Conservation (phyloP, 2,113 vertebrate genomes). For the Spheniscus mendiculus region DNA sequence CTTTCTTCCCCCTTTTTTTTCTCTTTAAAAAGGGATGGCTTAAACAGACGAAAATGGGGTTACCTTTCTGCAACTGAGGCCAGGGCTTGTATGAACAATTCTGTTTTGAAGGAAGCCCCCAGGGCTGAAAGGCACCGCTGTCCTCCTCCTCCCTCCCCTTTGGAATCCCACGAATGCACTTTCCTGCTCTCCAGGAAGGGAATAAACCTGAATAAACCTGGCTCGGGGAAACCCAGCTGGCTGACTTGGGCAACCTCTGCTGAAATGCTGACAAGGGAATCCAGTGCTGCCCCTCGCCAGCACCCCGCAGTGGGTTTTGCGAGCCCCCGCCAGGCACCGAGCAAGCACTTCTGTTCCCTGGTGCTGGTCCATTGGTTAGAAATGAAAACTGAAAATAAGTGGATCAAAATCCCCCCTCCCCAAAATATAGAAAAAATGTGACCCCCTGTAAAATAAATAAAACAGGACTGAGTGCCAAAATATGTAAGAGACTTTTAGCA, state of each 20-base stretch:
- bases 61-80: background rate
- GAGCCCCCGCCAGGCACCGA: background rate
- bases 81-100: background rate
- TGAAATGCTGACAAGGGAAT: background rate
- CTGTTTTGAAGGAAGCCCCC: background rate
- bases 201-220: background rate
- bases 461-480: background rate
- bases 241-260: background rate
- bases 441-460: background rate
- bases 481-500: background rate
- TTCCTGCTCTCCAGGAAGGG: slow-evolving; percentile 6
- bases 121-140: background rate
- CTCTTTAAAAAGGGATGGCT: background rate
- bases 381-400: background rate
- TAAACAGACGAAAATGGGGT: background rate
- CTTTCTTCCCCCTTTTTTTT: background rate
- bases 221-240: background rate
- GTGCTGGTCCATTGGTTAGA: background rate
- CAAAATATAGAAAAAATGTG: background rate
- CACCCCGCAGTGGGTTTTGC: fast-evolving
- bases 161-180: slow-evolving; percentile 45
- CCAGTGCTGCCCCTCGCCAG: background rate
- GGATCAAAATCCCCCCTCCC: background rate
- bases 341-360: background rate
- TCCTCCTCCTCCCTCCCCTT: slow-evolving; percentile 26